Evolutionary conservation across 1,140 invertebrate species (phyloP).

Genomic region (Achatina immaculata): DNA sequence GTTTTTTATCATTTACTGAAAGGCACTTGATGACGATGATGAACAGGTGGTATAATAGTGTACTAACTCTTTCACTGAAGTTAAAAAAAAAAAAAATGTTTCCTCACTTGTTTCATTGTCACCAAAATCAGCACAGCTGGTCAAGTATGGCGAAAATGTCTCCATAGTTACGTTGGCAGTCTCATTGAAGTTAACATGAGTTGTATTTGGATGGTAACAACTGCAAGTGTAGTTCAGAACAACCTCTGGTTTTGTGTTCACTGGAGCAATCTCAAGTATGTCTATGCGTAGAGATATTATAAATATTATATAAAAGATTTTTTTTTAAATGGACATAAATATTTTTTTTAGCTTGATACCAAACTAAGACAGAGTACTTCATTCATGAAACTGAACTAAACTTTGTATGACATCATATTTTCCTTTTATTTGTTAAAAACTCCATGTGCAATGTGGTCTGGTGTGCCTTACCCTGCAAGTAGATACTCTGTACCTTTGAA

Average conservation of each 20-base stretch:
- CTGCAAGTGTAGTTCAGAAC: constrained; percentile 54
- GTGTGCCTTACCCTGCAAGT: too few species aligned
- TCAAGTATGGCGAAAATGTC: neutral
- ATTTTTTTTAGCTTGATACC: too few species aligned
- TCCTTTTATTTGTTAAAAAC: too few species aligned
- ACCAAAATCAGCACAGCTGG: neutral
- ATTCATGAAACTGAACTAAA: too few species aligned
- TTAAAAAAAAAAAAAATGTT: neutral
- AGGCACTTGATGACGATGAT: too few species aligned
- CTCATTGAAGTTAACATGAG: constrained; percentile 27
- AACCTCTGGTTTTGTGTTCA: constrained; percentile 53
- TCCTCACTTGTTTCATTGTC: neutral
- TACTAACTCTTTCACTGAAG: too few species aligned
- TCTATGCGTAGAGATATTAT: neutral
- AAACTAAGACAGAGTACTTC: too few species aligned
- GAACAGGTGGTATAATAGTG: too few species aligned
- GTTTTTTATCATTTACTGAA: too few species aligned
- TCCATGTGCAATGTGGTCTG: too few species aligned
- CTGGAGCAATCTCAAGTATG: constrained; percentile 52
- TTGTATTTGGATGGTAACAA: constrained; percentile 52
- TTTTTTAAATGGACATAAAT: neutral
- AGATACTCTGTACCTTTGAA: too few species aligned
- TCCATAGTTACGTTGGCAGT: neutral
- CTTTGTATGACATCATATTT: too few species aligned
- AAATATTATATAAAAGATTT: neutral